phyloP scores from a whole-genome alignment of 2,797 vertebrate species.

The Poeciliopsis presidionis region DNA sequence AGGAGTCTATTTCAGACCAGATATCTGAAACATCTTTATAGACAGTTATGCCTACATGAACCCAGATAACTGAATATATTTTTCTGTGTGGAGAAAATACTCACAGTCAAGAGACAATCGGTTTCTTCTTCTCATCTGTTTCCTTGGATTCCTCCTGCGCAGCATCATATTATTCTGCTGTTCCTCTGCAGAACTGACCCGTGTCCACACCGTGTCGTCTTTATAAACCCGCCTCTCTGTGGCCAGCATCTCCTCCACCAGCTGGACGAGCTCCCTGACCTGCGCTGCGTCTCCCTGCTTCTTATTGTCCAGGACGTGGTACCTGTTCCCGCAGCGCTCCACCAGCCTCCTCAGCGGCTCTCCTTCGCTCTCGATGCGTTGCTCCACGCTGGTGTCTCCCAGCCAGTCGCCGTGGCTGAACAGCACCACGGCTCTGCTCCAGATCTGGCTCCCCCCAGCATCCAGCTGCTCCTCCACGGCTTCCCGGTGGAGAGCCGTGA shows the following conservation, averaged over 20 bases:
- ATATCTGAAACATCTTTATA: background rate
- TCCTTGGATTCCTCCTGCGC: background rate
- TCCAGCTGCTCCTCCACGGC: conserved; percentile 60
- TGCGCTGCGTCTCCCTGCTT: conserved; percentile 45
- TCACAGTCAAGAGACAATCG: conserved; percentile 40
- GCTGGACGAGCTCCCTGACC: conserved; percentile 62
- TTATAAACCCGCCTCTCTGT: conserved; percentile 40
- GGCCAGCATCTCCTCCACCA: conserved; percentile 66
- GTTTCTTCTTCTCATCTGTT: conserved; percentile 4
- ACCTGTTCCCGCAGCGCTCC: conserved; percentile 72
- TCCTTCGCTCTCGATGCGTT: conserved; percentile 73
- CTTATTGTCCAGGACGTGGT: conserved; percentile 75
- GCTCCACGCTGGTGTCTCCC: conserved; percentile 64
- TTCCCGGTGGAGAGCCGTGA: conserved; percentile 47
- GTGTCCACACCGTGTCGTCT: conserved; percentile 20
- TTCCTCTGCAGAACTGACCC: conserved; percentile 3
- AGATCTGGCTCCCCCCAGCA: conserved; percentile 35
- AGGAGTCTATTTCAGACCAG: background rate
- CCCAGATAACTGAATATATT: background rate
- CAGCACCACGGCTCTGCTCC: conserved; percentile 64
- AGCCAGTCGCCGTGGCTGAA: conserved; percentile 78
- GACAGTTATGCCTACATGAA: background rate
- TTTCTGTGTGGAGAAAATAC: conserved; percentile 21
- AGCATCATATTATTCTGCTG: background rate
- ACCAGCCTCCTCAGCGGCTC: conserved; percentile 62